Percentiles rank a stretch among this genome's conserved stretches.
phyloP scores from a whole-genome alignment of 2,888 invertebrate genomes.

The Oscheius sp. region DNA sequence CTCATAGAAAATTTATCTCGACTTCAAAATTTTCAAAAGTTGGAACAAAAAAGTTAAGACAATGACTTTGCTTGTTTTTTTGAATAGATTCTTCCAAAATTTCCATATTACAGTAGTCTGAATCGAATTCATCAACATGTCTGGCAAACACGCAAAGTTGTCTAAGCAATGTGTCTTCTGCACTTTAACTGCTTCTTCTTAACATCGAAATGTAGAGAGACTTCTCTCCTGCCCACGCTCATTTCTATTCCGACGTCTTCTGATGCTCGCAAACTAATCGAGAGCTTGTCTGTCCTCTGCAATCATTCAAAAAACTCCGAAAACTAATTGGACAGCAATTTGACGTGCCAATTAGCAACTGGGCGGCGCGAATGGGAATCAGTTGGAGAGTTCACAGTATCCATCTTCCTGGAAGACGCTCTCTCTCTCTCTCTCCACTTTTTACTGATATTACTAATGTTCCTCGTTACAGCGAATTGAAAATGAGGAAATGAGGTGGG shows the following conservation, averaged over 20 bases:
- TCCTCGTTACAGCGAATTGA: background rate
- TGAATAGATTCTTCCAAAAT: too few species aligned
- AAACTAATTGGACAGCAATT: background rate
- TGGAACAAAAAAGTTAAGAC: too few species aligned
- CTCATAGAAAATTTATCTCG: too few species aligned
- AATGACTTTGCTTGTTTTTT: too few species aligned
- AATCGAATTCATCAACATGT: slow-evolving; percentile 1
- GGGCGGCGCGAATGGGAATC: background rate
- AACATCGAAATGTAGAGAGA: too few species aligned
- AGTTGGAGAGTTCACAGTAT: background rate
- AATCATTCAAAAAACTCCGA: background rate
- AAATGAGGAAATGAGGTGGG: slow-evolving; percentile 19
- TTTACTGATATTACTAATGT: background rate
- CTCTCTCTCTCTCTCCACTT: background rate
- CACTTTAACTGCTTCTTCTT: background rate
- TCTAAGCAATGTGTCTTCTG: background rate
- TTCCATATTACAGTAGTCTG: background rate
- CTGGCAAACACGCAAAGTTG: background rate
- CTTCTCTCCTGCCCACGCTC: too few species aligned
- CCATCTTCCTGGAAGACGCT: background rate
- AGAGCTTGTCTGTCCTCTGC: background rate
- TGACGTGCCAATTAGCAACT: background rate
- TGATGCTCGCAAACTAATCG: too few species aligned
- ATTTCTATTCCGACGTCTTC: too few species aligned
- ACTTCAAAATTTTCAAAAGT: too few species aligned